phyloP scores from a whole-genome alignment of 2,797 vertebrate genomes.

The Tamandua tetradactyla region DNA sequence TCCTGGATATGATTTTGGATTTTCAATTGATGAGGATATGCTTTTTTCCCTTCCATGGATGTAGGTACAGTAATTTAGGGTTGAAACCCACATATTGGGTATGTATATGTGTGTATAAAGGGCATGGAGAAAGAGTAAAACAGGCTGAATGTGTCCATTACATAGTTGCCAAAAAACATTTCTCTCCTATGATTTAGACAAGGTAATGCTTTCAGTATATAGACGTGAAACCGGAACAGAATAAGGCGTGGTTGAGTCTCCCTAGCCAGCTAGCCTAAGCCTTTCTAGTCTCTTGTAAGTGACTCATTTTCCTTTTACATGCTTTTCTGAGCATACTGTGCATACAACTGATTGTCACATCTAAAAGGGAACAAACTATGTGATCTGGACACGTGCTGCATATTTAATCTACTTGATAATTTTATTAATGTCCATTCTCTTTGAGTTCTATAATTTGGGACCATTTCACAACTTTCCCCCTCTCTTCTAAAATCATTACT shows the following conservation, averaged over 20 bases:
- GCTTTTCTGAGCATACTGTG: conserved; percentile 39
- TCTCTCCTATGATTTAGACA: conserved; percentile 69
- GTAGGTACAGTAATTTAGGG: background rate
- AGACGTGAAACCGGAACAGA: conserved; percentile 9
- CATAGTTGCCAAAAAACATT: conserved; percentile 41
- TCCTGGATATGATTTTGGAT: background rate
- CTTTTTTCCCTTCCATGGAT: background rate
- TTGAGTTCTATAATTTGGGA: background rate
- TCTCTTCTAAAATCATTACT: background rate
- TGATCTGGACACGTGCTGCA: background rate
- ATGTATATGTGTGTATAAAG: background rate
- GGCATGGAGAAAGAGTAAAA: background rate
- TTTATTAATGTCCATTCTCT: background rate
- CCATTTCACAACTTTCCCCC: background rate
- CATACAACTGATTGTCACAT: background rate
- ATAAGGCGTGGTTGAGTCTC: background rate
- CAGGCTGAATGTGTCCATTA: background rate
- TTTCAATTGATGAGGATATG: background rate
- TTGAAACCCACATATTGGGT: background rate
- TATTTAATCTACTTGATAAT: background rate
- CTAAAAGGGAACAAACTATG: conserved; percentile 22
- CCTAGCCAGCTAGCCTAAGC: background rate
- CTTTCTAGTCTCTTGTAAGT: conserved; percentile 72
- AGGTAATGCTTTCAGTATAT: conserved; percentile 19
- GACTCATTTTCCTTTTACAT: conserved; percentile 72